Percentiles rank a stretch among this genome's conserved stretches.
phyloP scores from a whole-genome alignment of 2,888 invertebrate genomes.

The Xanthia togata region DNA sequence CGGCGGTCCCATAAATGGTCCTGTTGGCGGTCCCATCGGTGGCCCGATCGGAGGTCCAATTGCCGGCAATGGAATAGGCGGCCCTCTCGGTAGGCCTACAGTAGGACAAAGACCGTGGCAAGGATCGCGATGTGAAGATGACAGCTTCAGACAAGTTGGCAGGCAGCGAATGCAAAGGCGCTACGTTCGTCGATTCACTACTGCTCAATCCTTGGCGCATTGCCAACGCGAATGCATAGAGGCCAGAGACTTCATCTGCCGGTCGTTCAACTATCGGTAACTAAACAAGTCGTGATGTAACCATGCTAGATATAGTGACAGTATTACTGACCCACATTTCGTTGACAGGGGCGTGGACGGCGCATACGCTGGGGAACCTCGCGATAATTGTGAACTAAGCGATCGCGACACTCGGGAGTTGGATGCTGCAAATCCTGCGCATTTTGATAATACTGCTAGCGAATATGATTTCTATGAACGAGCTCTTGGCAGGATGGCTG shows the following conservation, averaged over 20 bases:
- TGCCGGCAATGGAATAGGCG: constrained; percentile 75
- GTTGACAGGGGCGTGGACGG: constrained; percentile 85
- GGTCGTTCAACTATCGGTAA: constrained; percentile 96
- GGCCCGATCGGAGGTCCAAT: constrained; percentile 77
- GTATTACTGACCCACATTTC: constrained; percentile 51
- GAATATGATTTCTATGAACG: constrained; percentile 96
- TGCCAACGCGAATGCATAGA: constrained; percentile 96
- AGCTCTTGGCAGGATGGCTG: constrained; percentile 93
- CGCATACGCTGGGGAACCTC: constrained; percentile 91
- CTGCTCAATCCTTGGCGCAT: constrained; percentile 93
- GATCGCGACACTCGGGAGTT: constrained; percentile 96
- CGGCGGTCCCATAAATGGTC: constrained; percentile 70
- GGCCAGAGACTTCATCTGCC: constrained; percentile 95
- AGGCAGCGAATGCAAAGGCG: constrained; percentile 95
- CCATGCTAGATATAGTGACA: constrained; percentile 40
- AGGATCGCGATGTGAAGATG: constrained; percentile 94
- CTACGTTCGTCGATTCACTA: constrained; percentile 93
- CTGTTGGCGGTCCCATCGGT: constrained; percentile 80
- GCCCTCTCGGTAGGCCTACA: constrained; percentile 81
- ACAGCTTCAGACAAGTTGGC: constrained; percentile 95
- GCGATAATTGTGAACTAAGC: constrained; percentile 97
- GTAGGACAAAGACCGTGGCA: constrained; percentile 84
- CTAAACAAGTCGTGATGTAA: constrained; percentile 53
- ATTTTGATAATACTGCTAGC: constrained; percentile 95
- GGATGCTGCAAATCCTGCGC: constrained; percentile 95